Percentiles rank a stretch among this genome's conserved stretches.
Evolutionary conservation across 2,888 invertebrate genomes (phyloP).

Genomic region (Oscheius sp.): DNA sequence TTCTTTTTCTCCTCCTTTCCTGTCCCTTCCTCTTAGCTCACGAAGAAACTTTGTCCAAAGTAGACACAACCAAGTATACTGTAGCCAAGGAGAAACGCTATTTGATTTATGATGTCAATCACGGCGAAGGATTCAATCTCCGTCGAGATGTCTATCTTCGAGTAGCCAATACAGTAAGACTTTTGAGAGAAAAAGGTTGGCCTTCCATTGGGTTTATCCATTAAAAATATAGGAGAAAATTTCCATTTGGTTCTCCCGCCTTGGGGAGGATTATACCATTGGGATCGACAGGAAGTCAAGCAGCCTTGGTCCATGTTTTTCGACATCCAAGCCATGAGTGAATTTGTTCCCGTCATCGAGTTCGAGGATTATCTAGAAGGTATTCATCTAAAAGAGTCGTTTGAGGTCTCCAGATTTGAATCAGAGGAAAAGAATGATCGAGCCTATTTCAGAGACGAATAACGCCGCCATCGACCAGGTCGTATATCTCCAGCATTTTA

Average conservation of each 20-base stretch:
- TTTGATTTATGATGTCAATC: conserved; percentile 91
- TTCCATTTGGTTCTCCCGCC: conserved; percentile 82
- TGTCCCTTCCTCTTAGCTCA: not conserved
- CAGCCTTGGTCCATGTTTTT: conserved; percentile 84
- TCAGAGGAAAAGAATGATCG: not conserved
- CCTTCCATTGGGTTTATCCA: not conserved
- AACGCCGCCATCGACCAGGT: conserved; percentile 72
- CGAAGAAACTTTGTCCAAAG: conserved; percentile 39
- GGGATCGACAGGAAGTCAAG: conserved; percentile 76
- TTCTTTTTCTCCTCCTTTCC: not conserved
- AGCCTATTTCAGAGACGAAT: conserved; percentile 12
- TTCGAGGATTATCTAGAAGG: conserved; percentile 82
- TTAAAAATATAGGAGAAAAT: conserved; percentile 54
- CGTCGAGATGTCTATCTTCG: conserved; percentile 94
- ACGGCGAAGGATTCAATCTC: conserved; percentile 94
- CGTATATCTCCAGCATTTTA: conserved; percentile 84
- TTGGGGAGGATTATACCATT: conserved; percentile 89
- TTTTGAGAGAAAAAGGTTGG: conserved; percentile 75
- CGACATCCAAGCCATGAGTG: conserved; percentile 81
- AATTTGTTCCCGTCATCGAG: conserved; percentile 86
- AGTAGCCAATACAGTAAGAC: conserved; percentile 83
- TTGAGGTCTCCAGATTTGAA: no score
- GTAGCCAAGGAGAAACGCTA: conserved; percentile 73
- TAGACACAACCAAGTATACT: conserved; percentile 42
- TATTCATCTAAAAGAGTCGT: no score